A percentile compares a stretch with the other conserved stretches of the same genome.
Evolutionary conservation across 2,113 vertebrate species (phyloP).

Genomic region (Oryzias javanicus): DNA sequence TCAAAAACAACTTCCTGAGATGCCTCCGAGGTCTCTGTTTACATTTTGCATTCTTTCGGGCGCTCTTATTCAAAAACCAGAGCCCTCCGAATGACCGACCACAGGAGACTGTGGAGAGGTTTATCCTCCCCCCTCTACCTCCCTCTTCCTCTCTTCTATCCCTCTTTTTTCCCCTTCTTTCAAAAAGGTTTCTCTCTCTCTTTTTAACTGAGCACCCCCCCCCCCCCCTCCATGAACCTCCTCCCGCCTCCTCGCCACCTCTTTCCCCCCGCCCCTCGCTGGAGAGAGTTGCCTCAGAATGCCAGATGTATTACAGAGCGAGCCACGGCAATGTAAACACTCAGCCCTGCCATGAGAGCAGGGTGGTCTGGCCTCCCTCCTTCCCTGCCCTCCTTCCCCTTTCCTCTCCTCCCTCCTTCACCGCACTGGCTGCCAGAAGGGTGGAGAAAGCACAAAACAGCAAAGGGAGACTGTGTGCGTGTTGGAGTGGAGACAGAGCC

Average conservation of each 20-base stretch:
- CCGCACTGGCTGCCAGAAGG: slow-evolving; percentile 68
- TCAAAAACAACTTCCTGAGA: slow-evolving; percentile 76
- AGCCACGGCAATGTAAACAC: slow-evolving; percentile 98
- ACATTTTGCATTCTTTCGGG: slow-evolving; percentile 78
- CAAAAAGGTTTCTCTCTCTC: slow-evolving; percentile 60
- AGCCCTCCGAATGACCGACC: slow-evolving; percentile 75
- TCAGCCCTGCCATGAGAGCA: slow-evolving; percentile 92
- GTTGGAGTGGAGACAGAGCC: slow-evolving; percentile 28
- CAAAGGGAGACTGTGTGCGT: slow-evolving; percentile 46
- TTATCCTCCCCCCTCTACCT: slow-evolving; percentile 39
- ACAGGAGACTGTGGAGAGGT: slow-evolving; percentile 69
- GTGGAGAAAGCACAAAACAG: slow-evolving; percentile 70
- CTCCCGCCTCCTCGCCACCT: neutral
- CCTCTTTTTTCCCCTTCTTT: slow-evolving; percentile 43
- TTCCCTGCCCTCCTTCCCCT: slow-evolving; percentile 52
- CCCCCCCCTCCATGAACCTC: neutral
- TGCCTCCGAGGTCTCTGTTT: slow-evolving; percentile 77
- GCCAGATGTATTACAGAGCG: slow-evolving; percentile 99
- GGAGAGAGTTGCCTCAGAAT: slow-evolving; percentile 94
- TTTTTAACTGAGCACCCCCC: slow-evolving; percentile 36
- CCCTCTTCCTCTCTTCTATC: slow-evolving; percentile 24
- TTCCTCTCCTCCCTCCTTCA: slow-evolving; percentile 69
- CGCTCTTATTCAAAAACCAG: slow-evolving; percentile 82
- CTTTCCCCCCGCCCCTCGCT: slow-evolving; percentile 67
- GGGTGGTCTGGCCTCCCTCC: slow-evolving; percentile 88